Conservation (phyloP, 2,797 vertebrate species). For the Botia kubotai region DNA sequence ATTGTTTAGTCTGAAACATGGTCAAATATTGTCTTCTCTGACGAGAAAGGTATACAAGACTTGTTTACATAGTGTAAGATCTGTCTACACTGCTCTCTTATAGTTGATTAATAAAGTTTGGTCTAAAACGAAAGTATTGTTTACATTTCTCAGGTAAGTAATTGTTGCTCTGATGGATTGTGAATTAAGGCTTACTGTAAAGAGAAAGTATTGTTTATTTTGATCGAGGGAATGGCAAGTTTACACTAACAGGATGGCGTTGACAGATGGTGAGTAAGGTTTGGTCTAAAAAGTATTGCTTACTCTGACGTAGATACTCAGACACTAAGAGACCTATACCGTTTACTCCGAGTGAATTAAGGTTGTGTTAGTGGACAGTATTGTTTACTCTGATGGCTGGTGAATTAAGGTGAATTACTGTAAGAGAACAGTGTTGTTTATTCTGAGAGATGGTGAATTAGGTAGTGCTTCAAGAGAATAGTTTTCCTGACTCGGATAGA, state of each 20-base stretch:
- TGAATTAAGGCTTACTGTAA: no score
- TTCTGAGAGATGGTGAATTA: slow-evolving; percentile 3
- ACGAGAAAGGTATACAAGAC: background rate
- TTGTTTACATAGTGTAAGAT: background rate
- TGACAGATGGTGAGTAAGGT: no score
- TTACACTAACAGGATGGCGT: no score
- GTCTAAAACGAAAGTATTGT: background rate
- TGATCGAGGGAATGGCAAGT: no score
- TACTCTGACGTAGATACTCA: no score
- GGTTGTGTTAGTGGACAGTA: background rate
- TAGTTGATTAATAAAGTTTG: background rate
- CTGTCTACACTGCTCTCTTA: background rate
- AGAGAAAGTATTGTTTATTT: no score
- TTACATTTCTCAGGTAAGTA: background rate
- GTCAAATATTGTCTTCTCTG: background rate
- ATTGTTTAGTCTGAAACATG: background rate
- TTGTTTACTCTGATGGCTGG: slow-evolving; percentile 4
- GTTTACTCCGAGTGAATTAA: no score
- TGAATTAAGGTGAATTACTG: background rate
- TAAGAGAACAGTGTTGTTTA: background rate
- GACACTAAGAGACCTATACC: no score
- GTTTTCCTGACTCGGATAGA: slow-evolving; percentile 20
- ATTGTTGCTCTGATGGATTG: no score
- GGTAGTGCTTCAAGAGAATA: background rate
- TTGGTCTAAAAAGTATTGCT: no score